Evolutionary conservation across 2,888 invertebrate species (phyloP).

Genomic region (Agriotes lineatus): DNA sequence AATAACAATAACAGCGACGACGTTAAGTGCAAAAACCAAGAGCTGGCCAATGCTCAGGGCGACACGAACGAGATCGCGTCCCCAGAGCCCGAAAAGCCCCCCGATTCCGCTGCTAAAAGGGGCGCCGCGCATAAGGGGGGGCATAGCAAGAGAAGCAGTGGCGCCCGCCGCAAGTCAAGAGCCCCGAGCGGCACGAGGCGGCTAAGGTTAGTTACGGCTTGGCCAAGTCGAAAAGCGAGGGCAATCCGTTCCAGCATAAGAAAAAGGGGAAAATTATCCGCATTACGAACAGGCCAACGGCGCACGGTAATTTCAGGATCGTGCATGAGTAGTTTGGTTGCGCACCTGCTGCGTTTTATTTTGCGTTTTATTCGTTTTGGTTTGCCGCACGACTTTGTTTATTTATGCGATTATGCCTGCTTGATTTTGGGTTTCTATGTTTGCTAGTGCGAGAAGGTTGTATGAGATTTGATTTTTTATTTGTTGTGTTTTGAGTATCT

Average conservation of each 20-base stretch:
- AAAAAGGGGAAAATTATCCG: constrained; percentile 62
- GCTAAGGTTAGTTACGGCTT: constrained; percentile 54
- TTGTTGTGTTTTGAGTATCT: too few species aligned
- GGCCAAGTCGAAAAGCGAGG: constrained; percentile 64
- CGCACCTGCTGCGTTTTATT: neutral
- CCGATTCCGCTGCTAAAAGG: constrained; percentile 34
- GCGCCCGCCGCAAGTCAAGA: constrained; percentile 6
- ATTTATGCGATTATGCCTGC: neutral
- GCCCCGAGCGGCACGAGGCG: neutral
- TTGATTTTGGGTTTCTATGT: neutral
- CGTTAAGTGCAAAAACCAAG: constrained; percentile 44
- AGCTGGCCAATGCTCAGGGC: constrained; percentile 13
- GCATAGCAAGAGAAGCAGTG: constrained; percentile 15
- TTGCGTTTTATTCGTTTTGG: neutral
- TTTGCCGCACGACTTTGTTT: neutral
- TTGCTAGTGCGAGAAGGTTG: neutral
- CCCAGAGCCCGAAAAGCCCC: too few species aligned
- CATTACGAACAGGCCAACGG: constrained; percentile 57
- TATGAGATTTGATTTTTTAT: neutral
- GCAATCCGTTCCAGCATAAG: constrained; percentile 63
- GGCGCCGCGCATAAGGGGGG: constrained; percentile 5
- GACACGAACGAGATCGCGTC: neutral
- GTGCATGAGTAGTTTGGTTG: constrained; percentile 26
- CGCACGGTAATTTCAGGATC: constrained; percentile 56
- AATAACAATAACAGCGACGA: constrained; percentile 39